Percentiles rank a stretch among this genome's conserved stretches.
These are phyloP conservation scores for Tromatobia lineatoria DNA, from an alignment of 2,888 invertebrate genomes.

Conservation along the genomic window DNA sequence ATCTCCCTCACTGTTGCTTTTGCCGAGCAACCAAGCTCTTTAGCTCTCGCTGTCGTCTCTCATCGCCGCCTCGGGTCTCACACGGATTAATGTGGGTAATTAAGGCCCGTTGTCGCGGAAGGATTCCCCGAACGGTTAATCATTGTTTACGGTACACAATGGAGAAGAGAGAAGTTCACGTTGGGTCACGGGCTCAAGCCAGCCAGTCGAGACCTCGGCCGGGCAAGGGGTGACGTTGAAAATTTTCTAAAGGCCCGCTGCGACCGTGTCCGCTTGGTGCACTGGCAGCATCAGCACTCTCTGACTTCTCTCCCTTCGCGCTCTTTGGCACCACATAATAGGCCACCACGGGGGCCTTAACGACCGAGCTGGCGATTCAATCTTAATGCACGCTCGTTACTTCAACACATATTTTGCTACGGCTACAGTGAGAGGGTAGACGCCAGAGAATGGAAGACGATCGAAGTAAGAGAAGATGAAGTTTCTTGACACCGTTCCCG, in stretches of 20 bases:
- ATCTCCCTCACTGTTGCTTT: neutral
- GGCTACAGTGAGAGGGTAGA: conserved; percentile 48
- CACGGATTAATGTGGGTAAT: conserved; percentile 73
- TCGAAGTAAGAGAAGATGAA: conserved; percentile 47
- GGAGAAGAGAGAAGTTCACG: conserved; percentile 59
- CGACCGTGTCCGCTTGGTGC: conserved; percentile 51
- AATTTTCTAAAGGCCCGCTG: conserved; percentile 76
- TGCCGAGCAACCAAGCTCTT: conserved; percentile 20
- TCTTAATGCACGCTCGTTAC: conserved; percentile 80
- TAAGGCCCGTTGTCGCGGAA: conserved; percentile 71
- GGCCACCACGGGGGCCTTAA: conserved; percentile 76
- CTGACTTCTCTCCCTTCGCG: conserved; percentile 34
- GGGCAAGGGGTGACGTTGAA: conserved; percentile 62
- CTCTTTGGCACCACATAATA: conserved; percentile 73
- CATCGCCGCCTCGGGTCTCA: conserved; percentile 45
- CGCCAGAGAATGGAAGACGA: conserved; percentile 41
- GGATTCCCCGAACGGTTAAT: conserved; percentile 74
- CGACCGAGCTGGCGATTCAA: conserved; percentile 80
- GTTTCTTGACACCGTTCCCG: conserved; percentile 50
- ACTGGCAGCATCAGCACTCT: conserved; percentile 23
- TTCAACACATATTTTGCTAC: conserved; percentile 70
- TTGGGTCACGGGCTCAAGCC: conserved; percentile 28
- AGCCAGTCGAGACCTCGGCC: neutral
- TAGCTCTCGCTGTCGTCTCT: conserved; percentile 28
- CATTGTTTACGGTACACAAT: conserved; percentile 80